Base-by-base conservation (phyloP, 2,113 vertebrate genomes). In the Salminus brasiliensis region DNA sequence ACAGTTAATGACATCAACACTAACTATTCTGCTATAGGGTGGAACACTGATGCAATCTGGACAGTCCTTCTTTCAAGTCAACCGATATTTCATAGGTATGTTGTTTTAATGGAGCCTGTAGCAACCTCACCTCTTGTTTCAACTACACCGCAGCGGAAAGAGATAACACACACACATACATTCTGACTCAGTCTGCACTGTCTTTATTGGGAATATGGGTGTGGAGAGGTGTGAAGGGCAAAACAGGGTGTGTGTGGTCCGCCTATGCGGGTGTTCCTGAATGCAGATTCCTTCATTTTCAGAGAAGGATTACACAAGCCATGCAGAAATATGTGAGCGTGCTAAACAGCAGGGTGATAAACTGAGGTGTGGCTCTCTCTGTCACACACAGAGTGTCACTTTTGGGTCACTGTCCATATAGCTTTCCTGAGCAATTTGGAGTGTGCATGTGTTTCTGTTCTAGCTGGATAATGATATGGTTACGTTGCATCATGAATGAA, bases 151-250 rank as follows among this genome's bases (percentile, higher is more conserved):
- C 27, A 55, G 32, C 41, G 0, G 62, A 39, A 32, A 41, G 4
- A 18, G 45, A 36, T 69, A 45, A 60, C 1, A 13, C 63, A 43
- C 16, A n/a, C n/a, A n/a, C n/a, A n/a, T 32, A 60, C 1, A 13
- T 49, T 30, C 16, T 78, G 27, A 78, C 6, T 67, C 74, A 76
- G 32, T 25, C n/a, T 47, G 18, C 13, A 66, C 32, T n/a, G 21
- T 21, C 34, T 39, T 66, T 62, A 39, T 66, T 32, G 39, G 25
- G 49, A 70, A 39, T 30, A 47, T 0, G 16, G n/a, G 27, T 57
- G 36, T 55, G 34, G 36, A 76, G 43, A 66, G 36, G 11, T 36
- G 8, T 66, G 65, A 78, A 78, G 52, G 52, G 25, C 27, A 59
- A 45, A 59, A 59, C 52, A 32, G 52, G 49, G 52, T 66, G 25